Evolutionary conservation across 2,113 vertebrate species (phyloP), one percentile per base, ranked within the genome.

Genomic region (Corythoichthys haematopterus): DNA sequence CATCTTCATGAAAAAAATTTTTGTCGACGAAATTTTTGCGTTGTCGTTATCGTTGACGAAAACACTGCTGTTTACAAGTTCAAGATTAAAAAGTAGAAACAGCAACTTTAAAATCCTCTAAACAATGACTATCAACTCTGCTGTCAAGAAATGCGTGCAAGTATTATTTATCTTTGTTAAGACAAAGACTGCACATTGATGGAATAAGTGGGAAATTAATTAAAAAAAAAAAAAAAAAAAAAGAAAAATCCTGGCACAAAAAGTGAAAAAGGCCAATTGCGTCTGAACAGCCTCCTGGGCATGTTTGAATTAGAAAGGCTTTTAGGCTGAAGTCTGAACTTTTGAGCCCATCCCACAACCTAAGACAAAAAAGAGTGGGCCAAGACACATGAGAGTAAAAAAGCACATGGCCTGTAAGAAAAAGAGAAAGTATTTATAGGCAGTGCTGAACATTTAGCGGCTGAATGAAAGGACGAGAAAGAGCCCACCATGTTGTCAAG

Each of bases 301-400:
- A 84, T 84, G 86, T 84, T 89, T 66, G 80, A 83, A 83, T 89
- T 88, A 84, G 73, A 81, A 74, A 51, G 11, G 75, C 85, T 88
- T 86, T 87, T 86, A 88, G 86, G 88, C 79, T 16, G 33, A 4
- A 59, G 71, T 81, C 73, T 71, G 78, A 75, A 63, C 70, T 72
- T 77, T 79, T 28, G 74, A 47, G 75, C 71, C 48, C 64, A 53
- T 71, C 33, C 77, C 38, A 66, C 62, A 68, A 78, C 59, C 56
- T 63, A 57, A 65, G 71, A 74, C 79, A 75, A 59, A 56, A 51
- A 9, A n/a, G 20, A 67, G 66, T 53, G 53, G 43, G 35, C 28
- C 61, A 52, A 66, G 66, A 67, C 43, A 60, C 58, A 65, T 50
- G 62, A 28, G 36, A 12, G 35, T 8, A 63, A n/a, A 66, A 62